These are phyloP conservation scores for Catamblyrhynchus diadema DNA, from an alignment of 2,797 vertebrate genomes.

Conservation along the genomic window DNA sequence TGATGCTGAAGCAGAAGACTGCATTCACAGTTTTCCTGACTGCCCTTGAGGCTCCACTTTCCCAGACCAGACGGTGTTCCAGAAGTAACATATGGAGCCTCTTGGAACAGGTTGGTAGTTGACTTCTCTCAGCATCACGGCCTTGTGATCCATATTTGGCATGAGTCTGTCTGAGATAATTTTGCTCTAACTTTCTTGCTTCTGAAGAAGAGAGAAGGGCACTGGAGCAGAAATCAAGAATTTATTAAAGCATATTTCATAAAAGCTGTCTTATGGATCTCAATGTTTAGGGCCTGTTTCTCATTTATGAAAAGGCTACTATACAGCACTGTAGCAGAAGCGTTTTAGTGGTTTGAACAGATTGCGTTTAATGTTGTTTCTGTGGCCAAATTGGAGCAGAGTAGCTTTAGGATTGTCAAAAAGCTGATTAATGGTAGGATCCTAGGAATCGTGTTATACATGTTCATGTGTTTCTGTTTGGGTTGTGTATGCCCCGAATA, in stretches of 20 bases:
- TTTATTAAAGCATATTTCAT: conserved; percentile 7
- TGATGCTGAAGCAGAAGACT: conserved; percentile 23
- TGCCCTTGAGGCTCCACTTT: conserved; percentile 48
- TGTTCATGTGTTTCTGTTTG: neutral
- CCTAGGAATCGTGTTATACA: fast-evolving
- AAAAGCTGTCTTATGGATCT: neutral
- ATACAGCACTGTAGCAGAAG: neutral
- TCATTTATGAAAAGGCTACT: neutral
- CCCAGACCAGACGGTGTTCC: conserved; percentile 48
- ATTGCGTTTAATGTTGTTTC: neutral
- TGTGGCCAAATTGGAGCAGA: neutral
- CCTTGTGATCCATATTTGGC: conserved; percentile 6
- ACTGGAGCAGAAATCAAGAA: neutral
- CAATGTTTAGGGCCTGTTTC: neutral
- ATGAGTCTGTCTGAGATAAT: conserved; percentile 3
- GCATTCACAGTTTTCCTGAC: conserved; percentile 33
- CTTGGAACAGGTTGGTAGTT: conserved; percentile 49
- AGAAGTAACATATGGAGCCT: conserved; percentile 59
- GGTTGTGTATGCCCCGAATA: neutral
- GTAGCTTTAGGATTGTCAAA: neutral
- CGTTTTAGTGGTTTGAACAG: conserved; percentile 22
- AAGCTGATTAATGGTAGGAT: neutral
- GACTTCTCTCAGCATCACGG: conserved; percentile 1
- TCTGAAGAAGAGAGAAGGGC: neutral
- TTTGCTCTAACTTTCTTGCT: neutral